A percentile compares a stretch with the other conserved stretches of the same genome.
These are phyloP conservation scores for Neoniphon sammara DNA, from an alignment of 2,797 vertebrate genomes.

Conservation along the genomic window DNA sequence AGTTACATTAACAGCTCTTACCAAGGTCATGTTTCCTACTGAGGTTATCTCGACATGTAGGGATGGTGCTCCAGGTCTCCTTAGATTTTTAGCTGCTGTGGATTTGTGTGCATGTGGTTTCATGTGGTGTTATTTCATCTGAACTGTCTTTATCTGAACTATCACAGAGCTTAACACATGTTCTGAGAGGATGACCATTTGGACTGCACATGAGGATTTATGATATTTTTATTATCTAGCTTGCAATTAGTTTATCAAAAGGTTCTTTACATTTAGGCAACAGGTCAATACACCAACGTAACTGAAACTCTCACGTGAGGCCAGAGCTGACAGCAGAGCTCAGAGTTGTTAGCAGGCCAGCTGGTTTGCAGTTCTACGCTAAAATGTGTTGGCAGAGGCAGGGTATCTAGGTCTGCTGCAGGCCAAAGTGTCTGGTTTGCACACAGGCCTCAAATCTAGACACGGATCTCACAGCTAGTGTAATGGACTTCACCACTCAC, in stretches of 20 bases:
- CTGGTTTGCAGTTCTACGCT: not conserved
- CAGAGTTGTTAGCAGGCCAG: not conserved
- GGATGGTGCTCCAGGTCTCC: not conserved
- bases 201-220: not conserved
- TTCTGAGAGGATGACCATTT: too few species aligned
- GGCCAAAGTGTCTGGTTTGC: conserved; percentile 8
- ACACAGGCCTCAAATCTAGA: not conserved
- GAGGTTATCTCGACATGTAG: not conserved
- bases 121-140: not conserved
- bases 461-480: not conserved
- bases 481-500: not conserved
- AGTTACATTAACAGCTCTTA: conserved; percentile 1
- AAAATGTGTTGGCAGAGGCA: not conserved
- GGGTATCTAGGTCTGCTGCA: not conserved
- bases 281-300: not conserved
- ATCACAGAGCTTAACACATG: not conserved
- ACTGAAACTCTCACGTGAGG: not conserved
- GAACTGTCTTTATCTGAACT: too few species aligned
- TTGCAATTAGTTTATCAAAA: not conserved
- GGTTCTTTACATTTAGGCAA: conserved; percentile 1
- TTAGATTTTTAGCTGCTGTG: not conserved
- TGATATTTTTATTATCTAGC: not conserved
- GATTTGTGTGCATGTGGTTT: not conserved
- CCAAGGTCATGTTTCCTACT: not conserved
- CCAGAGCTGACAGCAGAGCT: not conserved